Base-by-base conservation (phyloP, 2,888 invertebrate species). In the Hypena proboscidalis region DNA sequence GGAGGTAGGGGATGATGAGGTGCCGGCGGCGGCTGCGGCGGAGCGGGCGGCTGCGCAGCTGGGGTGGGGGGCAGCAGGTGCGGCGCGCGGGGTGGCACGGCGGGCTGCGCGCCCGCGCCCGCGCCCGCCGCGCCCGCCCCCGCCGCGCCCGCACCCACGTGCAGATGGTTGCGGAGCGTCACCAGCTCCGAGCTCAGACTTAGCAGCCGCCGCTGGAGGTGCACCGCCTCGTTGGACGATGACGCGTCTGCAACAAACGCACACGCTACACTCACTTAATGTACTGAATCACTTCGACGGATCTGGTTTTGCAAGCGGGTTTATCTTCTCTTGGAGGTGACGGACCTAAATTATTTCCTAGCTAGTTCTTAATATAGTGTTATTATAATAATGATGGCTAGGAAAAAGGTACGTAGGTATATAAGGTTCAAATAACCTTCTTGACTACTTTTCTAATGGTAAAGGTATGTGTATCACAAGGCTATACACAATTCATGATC, bases 171-270 rank as follows among this genome's bases (percentile, higher is more conserved):
- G 69, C 97, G 93, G 80, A 98, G 93, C 66, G 97, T 97, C 80
- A 97, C 97, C 92, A 98, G 92, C 92, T 97, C 97, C 65, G 97
- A 95, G 91, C 97, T 97, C 63, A 98, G 93, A 85, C 96, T 97
- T 78, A 97, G 95, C 77, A 97, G 93, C 67, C 97, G 95, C 85
- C 97, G 97, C 92, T 97, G 97, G 77, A 97, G 92, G 84, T 97
- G 97, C 72, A 97, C 97, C 67, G 97, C 97, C 92, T 97, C 97
- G 92, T 97, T 97, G 70, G 97, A 97, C 57, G 97, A 97, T 71
- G 97, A 97, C 71, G 97, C 97, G 95, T 97, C 97, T 97, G 93
- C 1, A 62, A 91, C 90, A 54, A 43, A 5, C 6, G n/a, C n/a
- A n/a, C n/a, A n/a, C n/a, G n/a, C n/a, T n/a, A n/a, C n/a, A n/a